Conservation (phyloP, 23 tunicate species). For the Clavelina lepadiformis region DNA sequence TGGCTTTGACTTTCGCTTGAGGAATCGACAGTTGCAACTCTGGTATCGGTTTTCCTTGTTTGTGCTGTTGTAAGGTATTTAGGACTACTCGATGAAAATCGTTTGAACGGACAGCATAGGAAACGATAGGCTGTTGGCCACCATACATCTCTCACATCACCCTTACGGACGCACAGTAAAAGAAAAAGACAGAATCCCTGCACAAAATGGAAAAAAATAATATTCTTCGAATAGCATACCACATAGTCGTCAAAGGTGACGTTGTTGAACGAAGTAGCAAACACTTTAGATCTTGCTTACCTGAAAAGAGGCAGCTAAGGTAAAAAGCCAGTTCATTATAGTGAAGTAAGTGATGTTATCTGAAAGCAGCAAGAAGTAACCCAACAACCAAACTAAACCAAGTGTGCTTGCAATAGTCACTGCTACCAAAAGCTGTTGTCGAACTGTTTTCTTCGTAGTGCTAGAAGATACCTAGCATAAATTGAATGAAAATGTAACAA, state of each 20-base stretch:
- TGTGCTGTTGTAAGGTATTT: too few species aligned
- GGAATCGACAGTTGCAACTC: too few species aligned
- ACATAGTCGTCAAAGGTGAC: too few species aligned
- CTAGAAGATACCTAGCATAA: background rate
- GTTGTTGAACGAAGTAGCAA: too few species aligned
- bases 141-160: background rate
- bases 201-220: too few species aligned
- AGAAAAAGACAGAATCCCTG: constrained; percentile 5
- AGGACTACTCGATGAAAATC: too few species aligned
- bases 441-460: background rate
- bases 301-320: constrained; percentile 10
- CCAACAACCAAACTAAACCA: constrained; percentile 21
- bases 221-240: too few species aligned
- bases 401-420: constrained; percentile 10
- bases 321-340: constrained; percentile 17
- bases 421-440: background rate
- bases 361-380: constrained; percentile 17
- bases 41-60: too few species aligned
- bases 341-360: constrained; percentile 13
- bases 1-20: too few species aligned
- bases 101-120: too few species aligned
- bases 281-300: too few species aligned
- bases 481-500: too few species aligned
- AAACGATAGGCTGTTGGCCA: constrained; percentile 3
- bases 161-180: background rate